Percentiles rank a stretch among this genome's conserved stretches.
phyloP scores from a whole-genome alignment of 1,140 invertebrate species.

The Drosophila tropicalis region DNA sequence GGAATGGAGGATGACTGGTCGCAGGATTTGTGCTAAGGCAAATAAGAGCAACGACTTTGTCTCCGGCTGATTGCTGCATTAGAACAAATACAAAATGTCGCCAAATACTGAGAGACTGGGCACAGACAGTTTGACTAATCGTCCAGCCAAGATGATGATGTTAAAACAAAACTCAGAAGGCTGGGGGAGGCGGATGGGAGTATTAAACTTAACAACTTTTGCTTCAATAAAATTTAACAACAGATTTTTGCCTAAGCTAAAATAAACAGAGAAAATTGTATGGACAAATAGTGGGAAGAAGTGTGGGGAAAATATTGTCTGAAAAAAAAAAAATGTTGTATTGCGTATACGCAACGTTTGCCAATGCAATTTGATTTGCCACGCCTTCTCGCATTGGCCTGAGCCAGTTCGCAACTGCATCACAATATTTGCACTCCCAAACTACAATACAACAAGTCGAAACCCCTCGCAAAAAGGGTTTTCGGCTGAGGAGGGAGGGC shows the following conservation, averaged over 20 bases:
- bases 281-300: constrained; percentile 64
- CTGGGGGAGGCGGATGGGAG: background rate
- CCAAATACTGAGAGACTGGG: background rate
- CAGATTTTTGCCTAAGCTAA: constrained; percentile 46
- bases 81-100: constrained; percentile 53
- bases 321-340: constrained; percentile 35
- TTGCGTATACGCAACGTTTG: constrained; percentile 77
- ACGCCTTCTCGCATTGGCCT: constrained; percentile 42
- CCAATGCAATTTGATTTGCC: constrained; percentile 75
- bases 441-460: constrained; percentile 67
- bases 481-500: constrained; percentile 1
- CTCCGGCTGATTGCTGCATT: constrained; percentile 69
- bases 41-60: constrained; percentile 44
- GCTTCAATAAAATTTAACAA: constrained; percentile 57
- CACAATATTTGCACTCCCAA: constrained; percentile 69
- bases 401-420: constrained; percentile 44
- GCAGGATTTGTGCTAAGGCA: constrained; percentile 71
- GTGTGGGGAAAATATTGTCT: constrained; percentile 16
- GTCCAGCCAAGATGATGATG: constrained; percentile 47
- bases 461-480: constrained; percentile 10
- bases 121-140: constrained; percentile 60
- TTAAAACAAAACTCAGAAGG: too few relatives aligned
- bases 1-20: constrained; percentile 24
- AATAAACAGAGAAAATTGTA: constrained; percentile 71
- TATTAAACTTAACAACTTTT: constrained; percentile 46